phyloP scores from a whole-genome alignment of 2,113 vertebrate species.

The Heterocephalus glaber region DNA sequence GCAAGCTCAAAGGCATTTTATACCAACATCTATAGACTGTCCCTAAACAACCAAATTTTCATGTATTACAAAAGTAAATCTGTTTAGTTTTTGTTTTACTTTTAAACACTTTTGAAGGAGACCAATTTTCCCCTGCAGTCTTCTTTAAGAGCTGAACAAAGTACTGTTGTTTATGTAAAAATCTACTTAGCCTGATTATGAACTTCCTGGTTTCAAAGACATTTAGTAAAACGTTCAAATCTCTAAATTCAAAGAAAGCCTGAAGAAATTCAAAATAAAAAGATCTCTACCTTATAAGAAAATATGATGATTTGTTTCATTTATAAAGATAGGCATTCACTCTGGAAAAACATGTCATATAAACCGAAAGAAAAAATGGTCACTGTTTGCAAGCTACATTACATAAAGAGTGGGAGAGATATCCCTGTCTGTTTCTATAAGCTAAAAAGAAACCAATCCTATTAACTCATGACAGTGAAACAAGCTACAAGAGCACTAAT shows the following conservation, averaged over 20 bases:
- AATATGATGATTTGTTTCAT: neutral
- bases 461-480: conserved; percentile 42
- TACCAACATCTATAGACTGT: neutral
- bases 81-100: conserved; percentile 31
- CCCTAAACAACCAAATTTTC: conserved; percentile 45
- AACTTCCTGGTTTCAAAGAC: conserved; percentile 20
- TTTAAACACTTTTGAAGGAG: conserved; percentile 14
- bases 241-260: conserved; percentile 33
- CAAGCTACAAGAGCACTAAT: conserved; percentile 32
- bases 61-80: neutral
- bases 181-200: neutral
- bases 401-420: neutral
- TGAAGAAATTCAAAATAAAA: conserved; percentile 43
- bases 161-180: neutral
- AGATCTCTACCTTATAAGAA: neutral
- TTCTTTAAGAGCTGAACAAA: conserved; percentile 13
- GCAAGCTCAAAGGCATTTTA: neutral
- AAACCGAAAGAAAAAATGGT: neutral
- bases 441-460: conserved; percentile 25
- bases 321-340: neutral
- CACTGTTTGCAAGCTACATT: neutral
- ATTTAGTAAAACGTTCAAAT: conserved; percentile 5
- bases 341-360: neutral
- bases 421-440: neutral
- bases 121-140: neutral